phyloP scores from a whole-genome alignment of 35 echinoderm and acorn worm genomes.

The Ophioderma brevispina region DNA sequence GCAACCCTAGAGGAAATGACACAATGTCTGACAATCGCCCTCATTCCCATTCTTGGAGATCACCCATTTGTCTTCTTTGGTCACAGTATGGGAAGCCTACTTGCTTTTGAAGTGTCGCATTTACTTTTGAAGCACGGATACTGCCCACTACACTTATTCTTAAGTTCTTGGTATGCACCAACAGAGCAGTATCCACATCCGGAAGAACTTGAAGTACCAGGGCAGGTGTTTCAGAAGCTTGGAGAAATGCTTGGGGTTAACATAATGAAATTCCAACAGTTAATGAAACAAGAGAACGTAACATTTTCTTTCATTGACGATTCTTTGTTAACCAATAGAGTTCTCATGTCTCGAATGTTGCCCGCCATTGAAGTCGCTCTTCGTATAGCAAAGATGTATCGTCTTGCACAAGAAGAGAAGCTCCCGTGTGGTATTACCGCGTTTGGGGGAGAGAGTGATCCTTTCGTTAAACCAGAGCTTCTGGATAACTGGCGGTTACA shows the following conservation, averaged over 20 bases:
- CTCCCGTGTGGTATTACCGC: constrained; percentile 40
- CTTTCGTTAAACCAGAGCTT: constrained; percentile 4
- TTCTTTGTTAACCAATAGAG: background rate
- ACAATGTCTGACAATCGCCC: background rate
- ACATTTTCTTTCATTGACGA: constrained; percentile 36
- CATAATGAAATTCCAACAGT: background rate
- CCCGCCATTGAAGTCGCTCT: constrained; percentile 21
- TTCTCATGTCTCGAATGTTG: constrained; percentile 10
- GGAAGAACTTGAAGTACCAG: constrained; percentile 21
- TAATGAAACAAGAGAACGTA: constrained; percentile 4
- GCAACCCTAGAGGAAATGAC: background rate
- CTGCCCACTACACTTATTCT: constrained; percentile 9
- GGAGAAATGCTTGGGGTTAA: background rate
- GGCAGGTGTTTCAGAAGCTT: background rate
- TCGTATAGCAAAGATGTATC: constrained; percentile 15
- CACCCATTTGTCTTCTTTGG: constrained; percentile 49
- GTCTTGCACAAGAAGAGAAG: background rate
- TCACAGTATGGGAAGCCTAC: constrained; percentile 52
- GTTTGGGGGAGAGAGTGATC: constrained; percentile 32
- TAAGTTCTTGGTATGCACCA: constrained; percentile 59
- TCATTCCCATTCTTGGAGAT: background rate
- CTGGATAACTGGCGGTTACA: constrained; percentile 28
- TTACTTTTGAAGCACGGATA: background rate
- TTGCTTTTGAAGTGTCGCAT: constrained; percentile 54
- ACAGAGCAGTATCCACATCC: constrained; percentile 31